A percentile compares a stretch with the other conserved stretches of the same genome.
Conservation (phyloP, 2,888 invertebrate species). For the Agrotis exclamationis region DNA sequence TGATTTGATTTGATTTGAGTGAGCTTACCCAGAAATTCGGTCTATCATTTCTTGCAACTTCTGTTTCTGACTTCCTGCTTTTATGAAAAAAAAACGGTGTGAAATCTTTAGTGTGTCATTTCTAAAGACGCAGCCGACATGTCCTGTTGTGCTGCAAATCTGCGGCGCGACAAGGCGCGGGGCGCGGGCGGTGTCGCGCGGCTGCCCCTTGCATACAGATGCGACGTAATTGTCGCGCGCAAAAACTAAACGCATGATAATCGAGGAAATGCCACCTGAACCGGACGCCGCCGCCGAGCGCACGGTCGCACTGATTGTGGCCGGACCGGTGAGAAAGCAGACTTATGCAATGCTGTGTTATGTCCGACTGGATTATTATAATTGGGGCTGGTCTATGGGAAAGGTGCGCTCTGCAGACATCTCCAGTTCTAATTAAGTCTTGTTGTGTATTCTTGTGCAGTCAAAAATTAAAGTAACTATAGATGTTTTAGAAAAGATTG, state of each 20-base stretch:
- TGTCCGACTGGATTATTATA: constrained; percentile 51
- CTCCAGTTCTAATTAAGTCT: constrained; percentile 20
- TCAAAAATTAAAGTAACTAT: not conserved
- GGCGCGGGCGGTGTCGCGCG: constrained; percentile 65
- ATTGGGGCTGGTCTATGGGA: constrained; percentile 51
- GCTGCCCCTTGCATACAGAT: constrained; percentile 86
- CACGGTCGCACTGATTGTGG: constrained; percentile 59
- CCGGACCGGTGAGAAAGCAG: constrained; percentile 51
- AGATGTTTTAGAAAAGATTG: too few relatives aligned
- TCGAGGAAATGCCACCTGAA: constrained; percentile 83
- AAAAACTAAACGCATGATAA: constrained; percentile 86
- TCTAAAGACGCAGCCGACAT: constrained; percentile 24
- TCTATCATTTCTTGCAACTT: too few relatives aligned
- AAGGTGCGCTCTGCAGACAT: constrained; percentile 8
- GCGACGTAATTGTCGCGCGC: constrained; percentile 83
- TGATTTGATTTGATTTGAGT: too few relatives aligned
- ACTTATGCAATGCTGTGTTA: constrained; percentile 50
- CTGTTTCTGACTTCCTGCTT: not conserved
- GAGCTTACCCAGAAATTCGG: too few relatives aligned
- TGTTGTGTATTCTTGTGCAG: not conserved
- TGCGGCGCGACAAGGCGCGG: constrained; percentile 61
- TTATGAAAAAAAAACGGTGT: constrained; percentile 33
- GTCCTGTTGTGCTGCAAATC: constrained; percentile 63
- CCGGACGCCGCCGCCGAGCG: constrained; percentile 51
- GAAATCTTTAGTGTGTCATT: constrained; percentile 36